Evolutionary conservation across 2,113 vertebrate genomes (phyloP), one percentile per base, ranked within the genome.

Genomic region (Crotalus horridus): DNA sequence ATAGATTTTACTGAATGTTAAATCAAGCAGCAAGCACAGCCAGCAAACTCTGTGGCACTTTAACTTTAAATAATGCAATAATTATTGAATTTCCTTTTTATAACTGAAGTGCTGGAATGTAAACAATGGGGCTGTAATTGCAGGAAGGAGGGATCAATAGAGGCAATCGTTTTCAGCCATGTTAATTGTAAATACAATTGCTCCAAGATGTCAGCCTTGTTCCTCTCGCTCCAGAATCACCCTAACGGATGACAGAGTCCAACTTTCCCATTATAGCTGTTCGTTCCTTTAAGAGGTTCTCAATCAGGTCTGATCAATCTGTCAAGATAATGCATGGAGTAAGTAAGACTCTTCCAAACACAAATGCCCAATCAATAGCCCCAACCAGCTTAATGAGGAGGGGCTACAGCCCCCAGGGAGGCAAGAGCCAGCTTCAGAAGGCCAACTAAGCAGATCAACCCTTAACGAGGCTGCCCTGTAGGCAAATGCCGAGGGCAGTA

Each of bases 21-120:
- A 98, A 98, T 98, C 98, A 98, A 97, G 97, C 98, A 97, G 97
- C 97, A 97, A 98, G 97, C 97, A 95, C 96, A 98, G 98, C 98
- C 97, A 97, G 98, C 97, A 98, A 98, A 98, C 98, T 99, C 98
- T 98, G 98, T 98, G 98, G 98, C 98, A 98, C 98, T 99, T 99
- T 99, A 99, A 99, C 98, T 99, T 99, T 99, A 99, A 99, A 98
- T 99, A 99, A 99, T 99, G 98, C 99, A 99, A 99, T 99, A 99
- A 99, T 99, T 99, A 99, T 99, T 99, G 99, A 99, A 99, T 99
- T 99, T 98, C 98, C 97, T 99, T 99, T 98, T 98, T 99, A 99
- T 99, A 99, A 99, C 98, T 97, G 98, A 99, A 99, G 99, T 98
- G 98, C 98, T 98, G 98, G 98, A 99, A 99, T 99, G 99, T 99